Base-by-base conservation (phyloP, 2,113 vertebrate species). In the Apteryx mantelli region DNA sequence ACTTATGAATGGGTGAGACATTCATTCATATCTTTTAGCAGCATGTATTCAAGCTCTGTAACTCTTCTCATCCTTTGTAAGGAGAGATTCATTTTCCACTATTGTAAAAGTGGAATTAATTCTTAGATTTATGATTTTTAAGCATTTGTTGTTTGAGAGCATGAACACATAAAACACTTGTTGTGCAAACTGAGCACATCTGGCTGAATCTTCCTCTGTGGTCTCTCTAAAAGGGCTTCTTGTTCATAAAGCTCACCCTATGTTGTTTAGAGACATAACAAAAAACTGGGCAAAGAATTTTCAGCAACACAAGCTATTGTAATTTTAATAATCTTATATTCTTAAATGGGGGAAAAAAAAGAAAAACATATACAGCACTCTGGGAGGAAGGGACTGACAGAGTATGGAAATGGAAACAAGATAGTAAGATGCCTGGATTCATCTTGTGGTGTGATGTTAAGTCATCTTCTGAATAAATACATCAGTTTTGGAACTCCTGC, bases 21-120 rank as follows among this genome's bases (percentile, higher is more conserved):
- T 92, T 95, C 95, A 95, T 96, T 95, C 93, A 97, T 87, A 75
- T 86, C 40, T 95, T 97, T 64, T 86, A 95, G 79, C 91, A 87
- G 28, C 73, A 48, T 82, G 56, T 65, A 91, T 88, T 91, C 74
- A 83, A 68, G 12, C 69, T 84, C 71, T 95, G 30, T 77, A 34
- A 40, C 68, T 96, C 93, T 61, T 95, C 93, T 87, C 7, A 34
- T 61, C 86, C 85, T 93, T 80, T 78, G 38, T 55, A 81, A 86
- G 82, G 42, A 88, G 76, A 97, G 48, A 89, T 80, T 94, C 3
- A 73, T 89, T 82, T 83, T 89, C 55, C 4, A 5, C 84, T 86
- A 91, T 28, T 94, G 77, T 88, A 75, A 44, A 95, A 96, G 32
- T n/a, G 44, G 85, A 97, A 94, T 96, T 93, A 97, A 96, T 96